Evolutionary conservation across 2,888 invertebrate species (phyloP).

Genomic region (Penaeus monodon): DNA sequence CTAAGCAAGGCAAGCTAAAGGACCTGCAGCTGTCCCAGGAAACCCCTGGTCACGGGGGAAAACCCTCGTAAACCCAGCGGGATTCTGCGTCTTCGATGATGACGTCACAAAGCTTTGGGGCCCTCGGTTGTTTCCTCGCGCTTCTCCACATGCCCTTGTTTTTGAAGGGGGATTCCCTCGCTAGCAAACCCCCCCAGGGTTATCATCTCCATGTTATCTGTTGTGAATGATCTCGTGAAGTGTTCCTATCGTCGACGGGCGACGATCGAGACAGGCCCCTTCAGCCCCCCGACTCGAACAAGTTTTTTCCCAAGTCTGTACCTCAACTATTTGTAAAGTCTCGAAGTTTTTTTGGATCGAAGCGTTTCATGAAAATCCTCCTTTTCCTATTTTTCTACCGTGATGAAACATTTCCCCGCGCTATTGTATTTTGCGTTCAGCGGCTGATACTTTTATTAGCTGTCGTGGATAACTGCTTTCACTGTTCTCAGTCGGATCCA

Average conservation of each 20-base stretch:
- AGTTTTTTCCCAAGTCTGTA: too few species aligned
- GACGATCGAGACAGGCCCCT: too few species aligned
- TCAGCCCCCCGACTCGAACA: too few species aligned
- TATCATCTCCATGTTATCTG: neutral
- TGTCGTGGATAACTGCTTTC: slow-evolving; percentile 5
- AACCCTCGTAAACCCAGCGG: slow-evolving; percentile 1
- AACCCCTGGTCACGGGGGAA: neutral
- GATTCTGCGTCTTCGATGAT: neutral
- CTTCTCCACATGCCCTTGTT: slow-evolving; percentile 17
- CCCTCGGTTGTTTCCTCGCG: neutral
- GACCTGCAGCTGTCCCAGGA: slow-evolving; percentile 19
- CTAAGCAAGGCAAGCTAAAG: slow-evolving; percentile 40
- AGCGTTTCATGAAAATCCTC: too few species aligned
- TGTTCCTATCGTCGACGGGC: neutral
- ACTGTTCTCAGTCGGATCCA: neutral
- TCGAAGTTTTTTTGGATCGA: too few species aligned
- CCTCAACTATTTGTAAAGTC: too few species aligned
- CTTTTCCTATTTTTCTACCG: too few species aligned
- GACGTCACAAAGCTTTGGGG: neutral
- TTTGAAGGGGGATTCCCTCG: slow-evolving; percentile 20
- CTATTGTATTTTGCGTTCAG: slow-evolving; percentile 4
- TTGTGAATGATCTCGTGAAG: slow-evolving; percentile 3
- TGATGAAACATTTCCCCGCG: neutral
- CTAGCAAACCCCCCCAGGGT: slow-evolving; percentile 6
- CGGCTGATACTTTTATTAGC: neutral